Evolutionary conservation across 2,113 vertebrate genomes (phyloP).

Genomic region (Gila orcuttii): DNA sequence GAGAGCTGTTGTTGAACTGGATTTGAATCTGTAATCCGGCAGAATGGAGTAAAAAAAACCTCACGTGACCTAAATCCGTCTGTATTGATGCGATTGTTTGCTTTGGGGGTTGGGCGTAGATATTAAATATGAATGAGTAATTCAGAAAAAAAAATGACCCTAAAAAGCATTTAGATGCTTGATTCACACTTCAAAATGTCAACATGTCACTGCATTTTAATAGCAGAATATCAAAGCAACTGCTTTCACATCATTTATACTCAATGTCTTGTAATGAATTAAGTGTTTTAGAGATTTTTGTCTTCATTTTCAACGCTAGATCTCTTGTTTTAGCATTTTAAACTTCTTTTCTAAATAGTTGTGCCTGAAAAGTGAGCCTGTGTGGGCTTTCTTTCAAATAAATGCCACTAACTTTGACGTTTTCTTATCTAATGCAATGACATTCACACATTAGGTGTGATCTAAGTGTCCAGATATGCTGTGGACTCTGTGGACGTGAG

Average conservation of each 20-base stretch:
- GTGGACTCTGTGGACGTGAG: neutral
- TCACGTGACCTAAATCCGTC: conserved; percentile 54
- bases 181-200: neutral
- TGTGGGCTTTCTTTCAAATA: neutral
- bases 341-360: neutral
- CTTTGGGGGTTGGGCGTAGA: neutral
- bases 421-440: neutral
- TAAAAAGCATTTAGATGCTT: neutral
- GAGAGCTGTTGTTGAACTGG: conserved; percentile 1
- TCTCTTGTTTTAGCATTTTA: neutral
- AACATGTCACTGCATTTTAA: neutral
- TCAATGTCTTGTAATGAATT: too few relatives aligned
- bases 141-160: neutral
- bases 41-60: conserved; percentile 26
- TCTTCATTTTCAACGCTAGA: neutral
- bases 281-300: too few relatives aligned
- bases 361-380: neutral
- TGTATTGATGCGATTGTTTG: conserved; percentile 8
- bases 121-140: neutral
- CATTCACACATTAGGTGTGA: neutral
- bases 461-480: neutral
- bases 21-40: conserved; percentile 50
- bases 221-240: neutral
- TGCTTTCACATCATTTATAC: neutral
- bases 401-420: neutral